Conservation (phyloP, 2,888 invertebrate species). For the Caenorhabditis sp. region DNA sequence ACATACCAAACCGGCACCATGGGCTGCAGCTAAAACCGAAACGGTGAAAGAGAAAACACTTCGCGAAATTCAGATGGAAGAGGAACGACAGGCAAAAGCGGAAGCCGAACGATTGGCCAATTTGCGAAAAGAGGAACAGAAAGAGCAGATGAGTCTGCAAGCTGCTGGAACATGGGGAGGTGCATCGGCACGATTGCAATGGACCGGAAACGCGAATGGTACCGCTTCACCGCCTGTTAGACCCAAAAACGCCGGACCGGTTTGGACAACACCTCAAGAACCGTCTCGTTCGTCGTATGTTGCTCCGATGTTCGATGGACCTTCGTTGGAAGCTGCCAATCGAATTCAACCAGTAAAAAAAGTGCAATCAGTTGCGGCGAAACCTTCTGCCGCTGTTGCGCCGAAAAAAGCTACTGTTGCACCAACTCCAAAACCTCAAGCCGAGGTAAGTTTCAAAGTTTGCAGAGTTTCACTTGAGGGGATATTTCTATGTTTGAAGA, state of each 20-base stretch:
- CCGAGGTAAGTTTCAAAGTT: too few relatives aligned
- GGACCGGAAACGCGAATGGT: constrained; percentile 7
- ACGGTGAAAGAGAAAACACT: constrained; percentile 32
- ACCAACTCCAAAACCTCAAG: constrained; percentile 10
- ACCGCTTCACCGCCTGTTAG: background rate
- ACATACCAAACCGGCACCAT: constrained; percentile 38
- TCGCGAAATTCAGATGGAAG: constrained; percentile 43
- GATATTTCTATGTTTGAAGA: too few relatives aligned
- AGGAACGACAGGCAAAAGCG: constrained; percentile 39
- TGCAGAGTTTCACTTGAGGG: too few relatives aligned
- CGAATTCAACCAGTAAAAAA: constrained; percentile 19
- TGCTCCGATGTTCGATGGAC: constrained; percentile 47
- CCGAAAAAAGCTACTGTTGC: constrained; percentile 16
- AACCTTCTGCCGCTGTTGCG: constrained; percentile 18
- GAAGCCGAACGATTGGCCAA: constrained; percentile 24
- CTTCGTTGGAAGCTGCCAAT: constrained; percentile 45
- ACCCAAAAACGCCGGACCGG: constrained; percentile 5
- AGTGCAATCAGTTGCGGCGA: constrained; percentile 15
- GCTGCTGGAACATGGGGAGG: constrained; percentile 9
- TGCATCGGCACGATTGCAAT: constrained; percentile 10
- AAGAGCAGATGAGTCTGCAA: background rate
- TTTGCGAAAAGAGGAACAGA: background rate
- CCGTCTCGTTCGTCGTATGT: constrained; percentile 5
- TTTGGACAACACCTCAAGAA: background rate
- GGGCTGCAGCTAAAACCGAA: constrained; percentile 22